Conservation (phyloP, 1,140 invertebrate genomes). For the Bombus superbus region DNA sequence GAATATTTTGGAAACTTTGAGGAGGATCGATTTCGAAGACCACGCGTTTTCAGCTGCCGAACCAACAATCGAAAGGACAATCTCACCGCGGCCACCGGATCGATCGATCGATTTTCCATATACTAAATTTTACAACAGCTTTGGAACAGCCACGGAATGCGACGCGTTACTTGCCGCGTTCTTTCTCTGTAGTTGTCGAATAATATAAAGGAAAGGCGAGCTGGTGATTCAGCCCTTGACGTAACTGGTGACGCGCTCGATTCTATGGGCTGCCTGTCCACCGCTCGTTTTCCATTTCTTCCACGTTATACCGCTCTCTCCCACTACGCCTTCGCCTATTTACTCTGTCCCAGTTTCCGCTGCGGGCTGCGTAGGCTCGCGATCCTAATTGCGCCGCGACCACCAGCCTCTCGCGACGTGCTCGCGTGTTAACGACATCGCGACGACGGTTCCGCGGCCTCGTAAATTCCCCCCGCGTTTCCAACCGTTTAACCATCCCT, state of each 20-base stretch:
- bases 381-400: constrained; percentile 30
- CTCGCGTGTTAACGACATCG: constrained; percentile 5
- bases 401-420: background rate
- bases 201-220: background rate
- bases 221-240: no score
- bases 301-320: background rate
- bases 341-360: constrained; percentile 30
- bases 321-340: constrained; percentile 21
- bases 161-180: no score
- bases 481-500: background rate
- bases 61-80: no score
- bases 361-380: constrained; percentile 10
- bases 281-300: constrained; percentile 21
- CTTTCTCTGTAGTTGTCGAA: background rate
- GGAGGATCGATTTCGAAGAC: no score
- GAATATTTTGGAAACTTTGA: no score
- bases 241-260: background rate
- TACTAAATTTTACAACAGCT: no score
- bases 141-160: no score
- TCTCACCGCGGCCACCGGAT: no score
- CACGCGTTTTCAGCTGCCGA: no score
- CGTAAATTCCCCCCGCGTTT: background rate
- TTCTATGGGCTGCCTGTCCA: background rate
- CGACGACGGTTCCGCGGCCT: background rate
- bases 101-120: no score